A percentile compares a stretch with the other conserved stretches of the same genome.
phyloP scores from a whole-genome alignment of 2,888 invertebrate genomes.

The Nephrocerus scutellatus region DNA sequence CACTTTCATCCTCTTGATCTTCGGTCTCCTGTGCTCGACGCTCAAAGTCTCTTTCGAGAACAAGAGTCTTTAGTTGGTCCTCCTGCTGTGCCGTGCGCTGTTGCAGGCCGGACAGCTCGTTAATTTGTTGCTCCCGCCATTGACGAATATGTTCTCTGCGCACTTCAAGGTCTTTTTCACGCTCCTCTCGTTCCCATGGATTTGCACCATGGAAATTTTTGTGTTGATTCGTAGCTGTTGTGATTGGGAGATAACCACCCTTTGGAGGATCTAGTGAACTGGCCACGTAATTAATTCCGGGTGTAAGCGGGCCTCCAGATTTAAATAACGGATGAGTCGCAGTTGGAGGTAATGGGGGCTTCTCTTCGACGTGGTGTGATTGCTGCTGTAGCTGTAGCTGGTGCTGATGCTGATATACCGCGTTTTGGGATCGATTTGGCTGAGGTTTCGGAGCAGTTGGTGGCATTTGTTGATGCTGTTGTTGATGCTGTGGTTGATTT shows the following conservation, averaged over 20 bases:
- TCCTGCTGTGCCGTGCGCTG: conserved; percentile 72
- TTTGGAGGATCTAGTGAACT: conserved; percentile 68
- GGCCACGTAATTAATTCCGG: conserved; percentile 55
- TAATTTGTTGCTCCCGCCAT: conserved; percentile 81
- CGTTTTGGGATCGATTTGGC: conserved; percentile 12
- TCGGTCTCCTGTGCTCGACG: conserved; percentile 75
- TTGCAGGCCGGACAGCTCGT: conserved; percentile 64
- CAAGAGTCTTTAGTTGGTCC: conserved; percentile 79
- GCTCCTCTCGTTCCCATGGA: conserved; percentile 91
- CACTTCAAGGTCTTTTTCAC: conserved; percentile 68
- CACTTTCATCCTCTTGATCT: conserved; percentile 63
- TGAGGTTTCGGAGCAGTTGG: conserved; percentile 7
- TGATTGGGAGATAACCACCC: conserved; percentile 61
- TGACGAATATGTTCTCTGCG: conserved; percentile 68
- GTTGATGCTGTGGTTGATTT: conserved; percentile 17
- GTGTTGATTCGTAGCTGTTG: conserved; percentile 22
- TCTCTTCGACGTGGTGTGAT: conserved; percentile 28
- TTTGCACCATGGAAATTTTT: conserved; percentile 52
- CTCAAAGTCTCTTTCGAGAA: conserved; percentile 91
- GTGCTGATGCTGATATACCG: conserved; percentile 22
- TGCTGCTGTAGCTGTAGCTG: conserved; percentile 17
- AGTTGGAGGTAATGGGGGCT: conserved; percentile 63
- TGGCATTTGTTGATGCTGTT: conserved; percentile 15
- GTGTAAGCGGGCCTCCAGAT: conserved; percentile 33
- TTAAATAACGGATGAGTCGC: conserved; percentile 64